A percentile compares a stretch with the other conserved stretches of the same genome.
These are phyloP conservation scores for Gonioctena quinquepunctata DNA, from an alignment of 1,140 invertebrate genomes.

Conservation along the genomic window DNA sequence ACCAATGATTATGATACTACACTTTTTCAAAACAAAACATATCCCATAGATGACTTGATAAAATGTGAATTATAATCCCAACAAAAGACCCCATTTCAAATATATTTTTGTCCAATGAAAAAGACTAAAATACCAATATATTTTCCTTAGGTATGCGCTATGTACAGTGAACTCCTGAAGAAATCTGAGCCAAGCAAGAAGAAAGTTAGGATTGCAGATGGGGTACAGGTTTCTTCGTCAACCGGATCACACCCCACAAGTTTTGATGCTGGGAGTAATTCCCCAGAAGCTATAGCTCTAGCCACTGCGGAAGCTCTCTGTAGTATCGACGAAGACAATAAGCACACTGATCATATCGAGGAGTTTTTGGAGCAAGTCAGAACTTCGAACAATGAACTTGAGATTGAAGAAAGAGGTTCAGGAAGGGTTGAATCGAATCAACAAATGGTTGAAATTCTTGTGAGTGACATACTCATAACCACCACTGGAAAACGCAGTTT, in stretches of 20 bases:
- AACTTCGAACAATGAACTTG: conserved; percentile 46
- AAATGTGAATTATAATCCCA: too few relatives aligned
- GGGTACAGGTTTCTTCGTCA: conserved; percentile 41
- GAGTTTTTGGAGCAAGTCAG: conserved; percentile 62
- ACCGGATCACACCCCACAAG: neutral
- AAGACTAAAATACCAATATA: too few relatives aligned
- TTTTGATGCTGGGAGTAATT: neutral
- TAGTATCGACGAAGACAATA: conserved; percentile 75
- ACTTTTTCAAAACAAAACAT: too few relatives aligned
- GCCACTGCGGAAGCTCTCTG: conserved; percentile 75
- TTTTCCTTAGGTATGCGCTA: neutral
- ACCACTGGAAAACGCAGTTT: conserved; percentile 61
- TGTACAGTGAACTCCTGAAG: neutral
- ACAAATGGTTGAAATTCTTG: conserved; percentile 60
- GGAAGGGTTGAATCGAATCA: conserved; percentile 57
- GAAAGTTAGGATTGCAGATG: conserved; percentile 20
- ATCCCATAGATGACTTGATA: too few relatives aligned
- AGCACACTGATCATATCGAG: conserved; percentile 71
- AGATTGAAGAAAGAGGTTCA: conserved; percentile 55
- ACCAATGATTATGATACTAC: too few relatives aligned
- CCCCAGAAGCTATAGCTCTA: conserved; percentile 54
- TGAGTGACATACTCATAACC: conserved; percentile 62
- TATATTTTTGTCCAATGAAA: too few relatives aligned
- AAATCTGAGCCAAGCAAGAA: conserved; percentile 25
- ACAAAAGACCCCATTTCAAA: too few relatives aligned